Evolutionary conservation across 2,888 invertebrate genomes (phyloP).

Genomic region (Dasypogon diadema): DNA sequence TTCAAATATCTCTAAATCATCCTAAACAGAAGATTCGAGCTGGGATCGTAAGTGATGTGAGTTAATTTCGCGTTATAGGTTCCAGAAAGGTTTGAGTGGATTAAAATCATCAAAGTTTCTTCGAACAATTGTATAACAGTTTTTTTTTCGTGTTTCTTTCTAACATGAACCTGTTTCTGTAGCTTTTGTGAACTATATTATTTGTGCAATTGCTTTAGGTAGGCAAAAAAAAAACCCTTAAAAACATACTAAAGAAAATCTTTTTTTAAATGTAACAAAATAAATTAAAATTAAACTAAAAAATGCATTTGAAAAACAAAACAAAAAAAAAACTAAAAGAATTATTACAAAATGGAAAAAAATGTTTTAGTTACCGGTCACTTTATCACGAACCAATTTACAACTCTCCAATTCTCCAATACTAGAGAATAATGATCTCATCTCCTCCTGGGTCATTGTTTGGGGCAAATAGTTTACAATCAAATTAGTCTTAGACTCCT

Average conservation of each 20-base stretch:
- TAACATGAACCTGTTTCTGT: too few relatives aligned
- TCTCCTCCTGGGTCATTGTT: conserved; percentile 95
- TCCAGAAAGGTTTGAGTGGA: too few relatives aligned
- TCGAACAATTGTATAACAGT: too few relatives aligned
- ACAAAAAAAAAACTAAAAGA: conserved; percentile 24
- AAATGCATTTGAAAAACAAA: neutral
- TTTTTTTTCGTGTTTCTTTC: too few relatives aligned
- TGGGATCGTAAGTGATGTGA: too few relatives aligned
- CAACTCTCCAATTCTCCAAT: conserved; percentile 98
- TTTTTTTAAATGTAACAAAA: neutral
- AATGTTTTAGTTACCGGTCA: conserved; percentile 78
- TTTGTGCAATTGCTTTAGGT: conserved; percentile 15
- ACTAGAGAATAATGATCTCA: conserved; percentile 92
- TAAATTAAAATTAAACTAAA: too few relatives aligned
- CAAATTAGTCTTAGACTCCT: conserved; percentile 95
- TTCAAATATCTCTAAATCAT: too few relatives aligned
- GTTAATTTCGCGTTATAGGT: too few relatives aligned
- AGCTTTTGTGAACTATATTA: conserved; percentile 29
- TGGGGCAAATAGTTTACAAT: conserved; percentile 97
- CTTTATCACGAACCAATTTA: conserved; percentile 96
- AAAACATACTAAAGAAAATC: conserved; percentile 15
- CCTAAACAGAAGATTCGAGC: too few relatives aligned
- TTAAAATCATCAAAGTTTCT: too few relatives aligned
- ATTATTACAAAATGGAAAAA: conserved; percentile 19
- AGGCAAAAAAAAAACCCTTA: conserved; percentile 5